Evolutionary conservation across 1,140 invertebrate genomes (phyloP).

Genomic region (Oryctes rhinoceros): DNA sequence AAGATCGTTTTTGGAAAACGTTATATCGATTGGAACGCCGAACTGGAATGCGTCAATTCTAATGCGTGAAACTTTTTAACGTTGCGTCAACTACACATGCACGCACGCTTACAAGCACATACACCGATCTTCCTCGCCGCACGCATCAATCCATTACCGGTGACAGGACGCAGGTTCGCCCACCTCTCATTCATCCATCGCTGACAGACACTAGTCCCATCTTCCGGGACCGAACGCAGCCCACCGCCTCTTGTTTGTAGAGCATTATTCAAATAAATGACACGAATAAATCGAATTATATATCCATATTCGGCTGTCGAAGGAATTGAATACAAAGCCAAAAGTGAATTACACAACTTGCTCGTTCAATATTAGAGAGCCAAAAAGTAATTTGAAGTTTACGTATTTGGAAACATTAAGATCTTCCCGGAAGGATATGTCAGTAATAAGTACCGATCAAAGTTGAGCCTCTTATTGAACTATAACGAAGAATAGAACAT

Average conservation of each 20-base stretch:
- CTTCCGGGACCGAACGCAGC: background rate
- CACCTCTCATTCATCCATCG: constrained; percentile 17
- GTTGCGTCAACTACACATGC: background rate
- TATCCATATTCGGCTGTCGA: constrained; percentile 7
- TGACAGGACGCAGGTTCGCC: constrained; percentile 31
- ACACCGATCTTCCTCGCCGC: background rate
- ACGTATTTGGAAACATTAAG: too few relatives aligned
- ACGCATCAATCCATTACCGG: constrained; percentile 35
- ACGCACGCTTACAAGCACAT: background rate
- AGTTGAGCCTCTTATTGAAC: too few relatives aligned
- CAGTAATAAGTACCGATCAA: too few relatives aligned
- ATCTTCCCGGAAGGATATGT: too few relatives aligned
- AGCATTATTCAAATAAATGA: constrained; percentile 18
- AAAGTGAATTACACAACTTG: constrained; percentile 5
- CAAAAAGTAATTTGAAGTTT: too few relatives aligned
- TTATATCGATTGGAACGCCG: too few relatives aligned
- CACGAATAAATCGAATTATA: constrained; percentile 24
- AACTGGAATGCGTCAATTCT: background rate
- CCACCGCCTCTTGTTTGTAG: background rate
- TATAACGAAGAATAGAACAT: too few relatives aligned
- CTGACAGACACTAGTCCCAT: constrained; percentile 17
- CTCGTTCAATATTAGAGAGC: too few relatives aligned
- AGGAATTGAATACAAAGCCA: background rate
- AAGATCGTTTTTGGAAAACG: too few relatives aligned
- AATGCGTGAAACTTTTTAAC: background rate